Percentiles rank a stretch among this genome's conserved stretches.
Conservation (phyloP, 2,113 vertebrate genomes). For the Tinamus guttatus region DNA sequence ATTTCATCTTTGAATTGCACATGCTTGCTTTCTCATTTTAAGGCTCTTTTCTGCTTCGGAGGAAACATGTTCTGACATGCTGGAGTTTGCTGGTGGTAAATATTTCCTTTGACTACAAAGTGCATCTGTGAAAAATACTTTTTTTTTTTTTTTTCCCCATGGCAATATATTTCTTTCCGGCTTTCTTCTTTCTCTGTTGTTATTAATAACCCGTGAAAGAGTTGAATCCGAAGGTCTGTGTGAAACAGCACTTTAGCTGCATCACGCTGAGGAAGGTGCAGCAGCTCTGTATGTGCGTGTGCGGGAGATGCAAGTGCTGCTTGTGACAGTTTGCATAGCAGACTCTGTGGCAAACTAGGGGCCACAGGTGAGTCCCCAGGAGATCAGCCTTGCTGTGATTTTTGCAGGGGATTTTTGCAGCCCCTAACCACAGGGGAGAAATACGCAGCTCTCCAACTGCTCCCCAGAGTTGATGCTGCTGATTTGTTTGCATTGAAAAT, state of each 20-base stretch:
- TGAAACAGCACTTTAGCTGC: background rate
- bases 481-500: slow-evolving; percentile 9
- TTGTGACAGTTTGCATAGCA: background rate
- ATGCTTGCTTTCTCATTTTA: background rate
- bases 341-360: background rate
- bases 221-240: background rate
- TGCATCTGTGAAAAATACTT: background rate
- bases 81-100: slow-evolving; percentile 20
- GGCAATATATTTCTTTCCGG: background rate
- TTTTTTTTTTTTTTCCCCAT: background rate
- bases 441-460: background rate
- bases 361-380: background rate
- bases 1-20: background rate
- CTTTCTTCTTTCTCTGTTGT: background rate
- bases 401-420: background rate
- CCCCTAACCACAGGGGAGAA: background rate
- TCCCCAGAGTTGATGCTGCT: background rate
- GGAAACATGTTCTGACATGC: background rate
- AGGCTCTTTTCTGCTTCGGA: background rate
- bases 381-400: background rate
- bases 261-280: background rate
- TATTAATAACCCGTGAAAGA: background rate
- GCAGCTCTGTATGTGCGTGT: background rate
- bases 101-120: slow-evolving; percentile 31
- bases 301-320: background rate